phyloP scores from a whole-genome alignment of 2,113 vertebrate species.

The Oncorhynchus masou region DNA sequence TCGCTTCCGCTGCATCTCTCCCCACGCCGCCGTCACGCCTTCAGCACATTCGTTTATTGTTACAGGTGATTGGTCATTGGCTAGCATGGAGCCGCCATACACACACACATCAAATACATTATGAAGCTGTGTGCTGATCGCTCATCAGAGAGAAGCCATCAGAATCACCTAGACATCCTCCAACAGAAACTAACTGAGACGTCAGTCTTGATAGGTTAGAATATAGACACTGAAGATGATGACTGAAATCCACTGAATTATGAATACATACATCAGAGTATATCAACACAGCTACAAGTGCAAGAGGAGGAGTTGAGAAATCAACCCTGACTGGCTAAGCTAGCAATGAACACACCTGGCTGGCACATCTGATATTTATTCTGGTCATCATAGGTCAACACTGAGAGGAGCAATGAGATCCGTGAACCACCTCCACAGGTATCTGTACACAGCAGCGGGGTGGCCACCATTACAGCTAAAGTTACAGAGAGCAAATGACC shows the following conservation, averaged over 20 bases:
- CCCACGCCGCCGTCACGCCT: conserved; percentile 54
- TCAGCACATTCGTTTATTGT: conserved; percentile 66
- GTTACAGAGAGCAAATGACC: no score
- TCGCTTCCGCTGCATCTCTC: conserved; percentile 29
- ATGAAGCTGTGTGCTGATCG: conserved; percentile 54
- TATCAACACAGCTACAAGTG: conserved; percentile 8
- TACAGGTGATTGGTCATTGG: conserved; percentile 62
- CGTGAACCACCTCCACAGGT: no score
- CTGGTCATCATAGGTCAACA: background rate
- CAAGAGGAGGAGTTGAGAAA: background rate
- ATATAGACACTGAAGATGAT: background rate
- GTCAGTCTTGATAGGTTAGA: conserved; percentile 21
- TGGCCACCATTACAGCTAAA: no score
- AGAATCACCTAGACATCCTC: conserved; percentile 20
- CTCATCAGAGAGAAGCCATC: conserved; percentile 45
- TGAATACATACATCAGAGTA: background rate
- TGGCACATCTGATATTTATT: conserved; percentile 1
- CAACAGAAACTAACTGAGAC: conserved; percentile 38
- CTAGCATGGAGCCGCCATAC: conserved; percentile 18
- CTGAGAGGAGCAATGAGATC: no score
- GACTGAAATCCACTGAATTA: conserved; percentile 19
- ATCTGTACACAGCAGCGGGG: no score
- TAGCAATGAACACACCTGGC: conserved; percentile 41
- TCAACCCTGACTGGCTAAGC: conserved; percentile 4
- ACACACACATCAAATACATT: conserved; percentile 42